Base-by-base conservation (phyloP, 2,113 vertebrate genomes). In the Charina bottae region DNA sequence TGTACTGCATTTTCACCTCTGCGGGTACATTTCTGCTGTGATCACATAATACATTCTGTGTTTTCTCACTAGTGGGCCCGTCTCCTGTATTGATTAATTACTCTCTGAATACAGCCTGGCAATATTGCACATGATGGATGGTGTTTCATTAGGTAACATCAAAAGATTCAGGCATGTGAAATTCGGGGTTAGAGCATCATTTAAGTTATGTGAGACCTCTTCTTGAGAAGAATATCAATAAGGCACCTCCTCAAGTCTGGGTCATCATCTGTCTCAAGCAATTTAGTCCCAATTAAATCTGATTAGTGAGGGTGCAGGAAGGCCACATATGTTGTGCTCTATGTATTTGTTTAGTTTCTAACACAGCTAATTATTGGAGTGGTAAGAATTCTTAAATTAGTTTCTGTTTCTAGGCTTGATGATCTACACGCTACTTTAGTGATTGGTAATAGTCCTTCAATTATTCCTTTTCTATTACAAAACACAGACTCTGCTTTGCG, bases 11-110 rank as follows among this genome's bases (percentile, higher is more conserved):
- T 59, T 60, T 59, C 55, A 55, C 23, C 15, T 42, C 55, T 92
- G 33, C 68, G 83, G 11, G 6, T 83, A n/a, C 26, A 46, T 59
- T 56, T 55, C 55, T 88, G 17, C 55, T 24, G 13, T 62, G 85
- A 42, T 11, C 21, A 53, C 72, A 84, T 83, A 19, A 83, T 83
- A 83, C 11, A 88, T 92, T 54, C 55, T 28, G 7, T 19, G 10
- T 88, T 92, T 88, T 92, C 86, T 23, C 26, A 46, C 86, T 56
- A 37, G 56, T 89, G 56, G 72, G 68, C 60, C 28, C 56, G 11
- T 89, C 55, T 92, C 28, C 42, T 84, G 72, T 84, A n/a, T 60
- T 92, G 92, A 91, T 89, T 89, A 90, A 94, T 94, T 93, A 90
- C 15, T 68, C n/a, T 90, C 90, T 89, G 54, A 86, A 37, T 1